phyloP scores from a whole-genome alignment of 1,140 invertebrate genomes.

The Drosophila tsacasi region DNA sequence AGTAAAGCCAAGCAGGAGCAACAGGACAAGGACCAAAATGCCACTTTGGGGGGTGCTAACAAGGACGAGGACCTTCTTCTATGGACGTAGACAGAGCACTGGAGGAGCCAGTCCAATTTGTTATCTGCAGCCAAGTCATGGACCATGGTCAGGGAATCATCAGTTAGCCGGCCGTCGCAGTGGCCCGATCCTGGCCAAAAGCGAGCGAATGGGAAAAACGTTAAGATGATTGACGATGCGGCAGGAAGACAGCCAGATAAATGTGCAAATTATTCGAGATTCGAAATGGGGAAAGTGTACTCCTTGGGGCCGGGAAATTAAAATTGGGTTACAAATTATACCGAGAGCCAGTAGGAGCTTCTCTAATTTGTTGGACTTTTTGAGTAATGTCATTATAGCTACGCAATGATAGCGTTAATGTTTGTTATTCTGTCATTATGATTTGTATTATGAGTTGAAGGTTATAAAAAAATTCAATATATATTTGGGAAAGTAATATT shows the following conservation, averaged over 20 bases:
- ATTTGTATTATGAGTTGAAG: too few relatives aligned
- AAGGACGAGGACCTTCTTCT: conserved; percentile 9
- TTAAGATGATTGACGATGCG: conserved; percentile 46
- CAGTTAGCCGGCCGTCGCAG: conserved; percentile 44
- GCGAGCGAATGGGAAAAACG: conserved; percentile 2
- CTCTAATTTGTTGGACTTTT: neutral
- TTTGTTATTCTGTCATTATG: neutral
- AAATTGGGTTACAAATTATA: conserved; percentile 25
- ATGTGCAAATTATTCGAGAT: conserved; percentile 44
- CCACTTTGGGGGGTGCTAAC: conserved; percentile 13
- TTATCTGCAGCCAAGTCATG: conserved; percentile 58
- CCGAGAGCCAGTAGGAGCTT: neutral
- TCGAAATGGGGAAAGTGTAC: conserved; percentile 23
- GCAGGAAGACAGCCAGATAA: conserved; percentile 34
- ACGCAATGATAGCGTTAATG: neutral
- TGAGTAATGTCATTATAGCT: neutral
- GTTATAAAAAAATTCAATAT: neutral
- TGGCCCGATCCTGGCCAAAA: conserved; percentile 20
- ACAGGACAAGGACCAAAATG: conserved; percentile 26
- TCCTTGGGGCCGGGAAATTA: conserved; percentile 9
- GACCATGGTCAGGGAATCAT: conserved; percentile 59
- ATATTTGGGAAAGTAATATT: neutral
- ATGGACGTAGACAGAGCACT: conserved; percentile 17
- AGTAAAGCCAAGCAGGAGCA: conserved; percentile 12
- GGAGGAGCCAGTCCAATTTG: conserved; percentile 64